Percentiles rank a stretch among this genome's conserved stretches.
Conservation (phyloP, 1,140 invertebrate genomes). For the Cataglyphis hispanica region DNA sequence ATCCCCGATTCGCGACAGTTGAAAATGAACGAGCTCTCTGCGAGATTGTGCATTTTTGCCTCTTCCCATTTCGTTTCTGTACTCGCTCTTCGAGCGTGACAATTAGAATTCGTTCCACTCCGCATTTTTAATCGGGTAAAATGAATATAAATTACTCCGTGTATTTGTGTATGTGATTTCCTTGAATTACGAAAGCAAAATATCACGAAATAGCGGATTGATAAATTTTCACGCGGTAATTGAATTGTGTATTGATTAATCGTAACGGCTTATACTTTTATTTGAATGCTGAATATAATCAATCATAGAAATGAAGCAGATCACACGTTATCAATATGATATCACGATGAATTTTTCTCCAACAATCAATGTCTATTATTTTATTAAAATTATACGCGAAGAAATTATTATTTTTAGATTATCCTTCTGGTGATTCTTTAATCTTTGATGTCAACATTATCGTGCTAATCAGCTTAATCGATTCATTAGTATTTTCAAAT, state of each 20-base stretch:
- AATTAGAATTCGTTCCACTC: background rate
- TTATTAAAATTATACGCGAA: background rate
- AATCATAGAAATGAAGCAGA: background rate
- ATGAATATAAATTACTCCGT: background rate
- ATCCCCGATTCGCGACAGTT: constrained; percentile 67
- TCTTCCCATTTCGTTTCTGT: constrained; percentile 24
- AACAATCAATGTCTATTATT: background rate
- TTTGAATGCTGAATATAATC: background rate
- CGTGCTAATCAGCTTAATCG: background rate
- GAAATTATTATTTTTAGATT: background rate
- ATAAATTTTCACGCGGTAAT: constrained; percentile 8
- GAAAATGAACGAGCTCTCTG: constrained; percentile 67
- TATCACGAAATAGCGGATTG: constrained; percentile 1
- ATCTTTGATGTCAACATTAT: background rate
- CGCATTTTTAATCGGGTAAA: constrained; percentile 46
- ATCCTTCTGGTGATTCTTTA: background rate
- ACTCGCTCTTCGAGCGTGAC: background rate
- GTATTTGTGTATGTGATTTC: no score
- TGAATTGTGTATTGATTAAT: background rate
- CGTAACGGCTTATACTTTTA: background rate
- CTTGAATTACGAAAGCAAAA: background rate
- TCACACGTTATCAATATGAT: background rate
- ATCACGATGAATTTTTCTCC: background rate
- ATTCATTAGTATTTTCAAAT: background rate
- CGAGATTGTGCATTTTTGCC: constrained; percentile 67